phyloP scores from a whole-genome alignment of 2,113 vertebrate genomes.

The Myiagra hebetior region DNA sequence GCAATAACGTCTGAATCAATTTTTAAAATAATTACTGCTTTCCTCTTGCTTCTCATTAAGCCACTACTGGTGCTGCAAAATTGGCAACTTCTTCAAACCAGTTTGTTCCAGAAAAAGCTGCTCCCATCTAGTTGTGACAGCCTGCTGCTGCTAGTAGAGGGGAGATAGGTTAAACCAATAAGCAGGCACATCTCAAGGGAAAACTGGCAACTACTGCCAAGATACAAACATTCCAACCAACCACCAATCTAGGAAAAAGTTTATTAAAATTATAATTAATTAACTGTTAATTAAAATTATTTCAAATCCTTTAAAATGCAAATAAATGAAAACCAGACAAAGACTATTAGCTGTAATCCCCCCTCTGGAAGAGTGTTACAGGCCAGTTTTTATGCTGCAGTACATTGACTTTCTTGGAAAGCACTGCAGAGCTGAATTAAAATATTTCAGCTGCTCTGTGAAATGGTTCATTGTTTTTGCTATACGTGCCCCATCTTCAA shows the following conservation, averaged over 20 bases:
- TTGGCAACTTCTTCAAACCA: constrained; percentile 59
- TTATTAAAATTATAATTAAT: not conserved
- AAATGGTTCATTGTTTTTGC: constrained; percentile 39
- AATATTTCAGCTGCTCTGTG: constrained; percentile 52
- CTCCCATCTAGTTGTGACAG: constrained; percentile 52
- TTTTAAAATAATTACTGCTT: constrained; percentile 40
- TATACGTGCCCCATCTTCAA: not conserved
- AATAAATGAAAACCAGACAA: not conserved
- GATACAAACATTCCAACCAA: not conserved
- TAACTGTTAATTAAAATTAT: not conserved
- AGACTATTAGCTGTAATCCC: constrained; percentile 21
- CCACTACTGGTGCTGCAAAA: not conserved
- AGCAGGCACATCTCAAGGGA: not conserved
- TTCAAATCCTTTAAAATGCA: not conserved
- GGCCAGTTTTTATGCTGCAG: constrained; percentile 55
- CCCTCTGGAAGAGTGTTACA: constrained; percentile 47
- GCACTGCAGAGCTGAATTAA: constrained; percentile 55
- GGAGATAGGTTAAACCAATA: constrained; percentile 64
- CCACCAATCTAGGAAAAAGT: not conserved
- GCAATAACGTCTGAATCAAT: not conserved
- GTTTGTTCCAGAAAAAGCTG: constrained; percentile 65
- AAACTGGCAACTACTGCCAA: not conserved
- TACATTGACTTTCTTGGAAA: constrained; percentile 65
- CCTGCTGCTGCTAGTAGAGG: constrained; percentile 29
- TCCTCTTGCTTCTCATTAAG: constrained; percentile 44